Conservation (phyloP, 2,888 invertebrate genomes). For the Lysandra coridon region DNA sequence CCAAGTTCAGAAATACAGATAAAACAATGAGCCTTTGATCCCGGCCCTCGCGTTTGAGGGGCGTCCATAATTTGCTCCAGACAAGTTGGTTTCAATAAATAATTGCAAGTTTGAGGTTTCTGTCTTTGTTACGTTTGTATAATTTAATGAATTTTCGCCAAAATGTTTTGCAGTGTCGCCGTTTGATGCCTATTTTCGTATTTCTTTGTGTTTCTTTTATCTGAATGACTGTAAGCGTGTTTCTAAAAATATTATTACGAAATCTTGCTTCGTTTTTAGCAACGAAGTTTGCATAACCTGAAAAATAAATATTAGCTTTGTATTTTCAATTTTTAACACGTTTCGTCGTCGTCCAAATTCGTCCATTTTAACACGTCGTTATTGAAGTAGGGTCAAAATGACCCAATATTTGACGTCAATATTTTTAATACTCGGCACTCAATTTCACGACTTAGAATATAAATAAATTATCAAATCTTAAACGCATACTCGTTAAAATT, state of each 20-base stretch:
- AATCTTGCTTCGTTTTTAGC: not conserved
- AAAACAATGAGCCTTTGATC: constrained; percentile 55
- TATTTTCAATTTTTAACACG: not conserved
- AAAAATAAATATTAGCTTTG: not conserved
- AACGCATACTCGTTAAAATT: not conserved
- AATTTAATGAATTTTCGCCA: constrained; percentile 7
- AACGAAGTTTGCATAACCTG: not conserved
- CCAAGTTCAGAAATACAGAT: not conserved
- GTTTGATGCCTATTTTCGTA: constrained; percentile 2
- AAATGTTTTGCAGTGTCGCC: constrained; percentile 2
- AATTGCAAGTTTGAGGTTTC: constrained; percentile 26
- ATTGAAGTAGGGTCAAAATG: not conserved
- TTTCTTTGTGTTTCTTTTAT: not conserved
- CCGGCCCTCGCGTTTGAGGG: constrained; percentile 58
- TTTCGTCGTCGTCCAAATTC: not conserved
- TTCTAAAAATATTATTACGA: not conserved
- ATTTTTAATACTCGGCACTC: too few relatives aligned
- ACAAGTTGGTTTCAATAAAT: constrained; percentile 49
- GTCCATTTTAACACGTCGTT: not conserved
- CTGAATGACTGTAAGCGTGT: not conserved
- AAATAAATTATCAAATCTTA: not conserved
- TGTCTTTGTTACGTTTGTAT: constrained; percentile 1
- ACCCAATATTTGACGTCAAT: too few relatives aligned
- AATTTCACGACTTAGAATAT: too few relatives aligned
- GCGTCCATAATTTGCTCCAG: constrained; percentile 56